Percentiles rank a stretch among this genome's conserved stretches.
Conservation (phyloP, 2,797 vertebrate genomes). For the Cheirogaleus major region DNA sequence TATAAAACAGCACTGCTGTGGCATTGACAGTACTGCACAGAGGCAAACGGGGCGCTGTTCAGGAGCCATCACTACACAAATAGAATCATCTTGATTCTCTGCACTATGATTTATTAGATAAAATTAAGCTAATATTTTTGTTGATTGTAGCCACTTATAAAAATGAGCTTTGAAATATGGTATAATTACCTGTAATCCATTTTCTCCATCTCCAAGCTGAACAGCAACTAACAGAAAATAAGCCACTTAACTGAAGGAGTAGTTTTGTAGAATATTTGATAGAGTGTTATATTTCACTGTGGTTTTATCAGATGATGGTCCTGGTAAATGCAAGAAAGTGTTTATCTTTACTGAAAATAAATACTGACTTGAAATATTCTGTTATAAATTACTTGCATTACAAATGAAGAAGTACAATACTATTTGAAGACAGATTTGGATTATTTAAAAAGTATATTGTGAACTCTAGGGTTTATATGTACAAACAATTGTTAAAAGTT, state of each 20-base stretch:
- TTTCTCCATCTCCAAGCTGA: conserved; percentile 44
- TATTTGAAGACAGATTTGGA: not conserved
- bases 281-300: not conserved
- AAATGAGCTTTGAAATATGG: conserved; percentile 38
- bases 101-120: conserved; percentile 23
- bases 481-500: not conserved
- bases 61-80: not conserved
- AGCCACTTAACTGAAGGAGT: conserved; percentile 36
- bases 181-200: conserved; percentile 26
- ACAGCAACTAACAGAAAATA: conserved; percentile 31
- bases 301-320: not conserved
- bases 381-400: not conserved
- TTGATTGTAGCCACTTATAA: conserved; percentile 19
- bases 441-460: not conserved
- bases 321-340: not conserved
- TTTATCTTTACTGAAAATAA: not conserved
- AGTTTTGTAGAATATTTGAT: not conserved
- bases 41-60: not conserved
- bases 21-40: not conserved
- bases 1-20: not conserved
- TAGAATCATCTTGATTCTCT: not conserved
- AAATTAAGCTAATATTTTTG: conserved; percentile 47
- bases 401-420: not conserved
- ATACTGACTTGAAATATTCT: not conserved
- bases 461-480: not conserved